Conservation (phyloP, 1,140 invertebrate species). For the Drosophila obscura region DNA sequence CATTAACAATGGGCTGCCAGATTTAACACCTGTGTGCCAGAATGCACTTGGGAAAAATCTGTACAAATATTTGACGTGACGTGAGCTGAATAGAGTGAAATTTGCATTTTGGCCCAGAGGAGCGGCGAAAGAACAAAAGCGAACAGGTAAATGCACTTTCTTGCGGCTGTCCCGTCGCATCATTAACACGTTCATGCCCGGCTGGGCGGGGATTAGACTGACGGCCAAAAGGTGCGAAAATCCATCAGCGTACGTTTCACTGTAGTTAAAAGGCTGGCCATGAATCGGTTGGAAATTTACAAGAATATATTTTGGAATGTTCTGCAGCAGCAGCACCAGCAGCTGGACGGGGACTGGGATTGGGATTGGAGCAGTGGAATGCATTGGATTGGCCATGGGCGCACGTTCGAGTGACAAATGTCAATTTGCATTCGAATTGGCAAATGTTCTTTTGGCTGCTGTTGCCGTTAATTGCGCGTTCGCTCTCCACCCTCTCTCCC, state of each 20-base stretch:
- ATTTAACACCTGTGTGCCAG: slow-evolving; percentile 79
- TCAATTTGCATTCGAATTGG: slow-evolving; percentile 79
- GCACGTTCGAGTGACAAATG: slow-evolving; percentile 81
- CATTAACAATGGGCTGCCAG: slow-evolving; percentile 77
- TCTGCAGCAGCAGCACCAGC: neutral
- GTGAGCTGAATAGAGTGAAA: slow-evolving; percentile 69
- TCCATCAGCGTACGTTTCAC: slow-evolving; percentile 52
- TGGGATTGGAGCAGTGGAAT: slow-evolving; percentile 27
- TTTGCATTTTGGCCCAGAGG: slow-evolving; percentile 64
- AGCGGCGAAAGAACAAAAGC: slow-evolving; percentile 77
- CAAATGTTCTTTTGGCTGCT: slow-evolving; percentile 63
- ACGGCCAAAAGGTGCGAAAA: slow-evolving; percentile 64
- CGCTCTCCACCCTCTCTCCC: neutral
- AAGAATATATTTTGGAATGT: slow-evolving; percentile 25
- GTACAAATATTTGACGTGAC: slow-evolving; percentile 78
- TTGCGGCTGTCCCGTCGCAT: slow-evolving; percentile 30
- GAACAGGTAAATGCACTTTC: slow-evolving; percentile 45
- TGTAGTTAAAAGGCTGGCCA: slow-evolving; percentile 53
- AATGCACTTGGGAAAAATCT: slow-evolving; percentile 76
- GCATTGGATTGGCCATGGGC: slow-evolving; percentile 55
- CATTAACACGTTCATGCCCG: slow-evolving; percentile 73
- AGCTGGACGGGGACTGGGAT: neutral
- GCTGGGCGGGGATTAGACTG: slow-evolving; percentile 36
- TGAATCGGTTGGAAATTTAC: slow-evolving; percentile 40
- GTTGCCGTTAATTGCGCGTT: slow-evolving; percentile 67